These are phyloP conservation scores for Pachycephus smyrnensis DNA, from an alignment of 2,888 invertebrate genomes.

Conservation along the genomic window DNA sequence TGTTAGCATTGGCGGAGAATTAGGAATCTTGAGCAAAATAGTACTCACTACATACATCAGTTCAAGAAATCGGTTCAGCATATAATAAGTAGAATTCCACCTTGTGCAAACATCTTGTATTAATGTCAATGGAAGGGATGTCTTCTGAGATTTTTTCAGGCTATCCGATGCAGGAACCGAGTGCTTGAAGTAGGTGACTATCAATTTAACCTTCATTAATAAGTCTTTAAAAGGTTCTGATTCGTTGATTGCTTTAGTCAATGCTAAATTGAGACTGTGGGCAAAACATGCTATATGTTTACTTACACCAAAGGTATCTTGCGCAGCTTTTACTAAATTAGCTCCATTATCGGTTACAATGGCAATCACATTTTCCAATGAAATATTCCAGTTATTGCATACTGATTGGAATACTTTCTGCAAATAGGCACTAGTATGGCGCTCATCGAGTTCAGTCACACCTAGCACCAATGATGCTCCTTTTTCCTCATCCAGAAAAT, in stretches of 20 bases:
- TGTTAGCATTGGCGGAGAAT: no score
- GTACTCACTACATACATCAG: neutral
- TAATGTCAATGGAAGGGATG: no score
- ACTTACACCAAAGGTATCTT: constrained; percentile 18
- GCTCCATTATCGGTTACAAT: constrained; percentile 29
- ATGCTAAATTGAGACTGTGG: constrained; percentile 25
- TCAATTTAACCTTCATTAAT: constrained; percentile 26
- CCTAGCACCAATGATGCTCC: no score
- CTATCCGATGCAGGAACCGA: constrained; percentile 17
- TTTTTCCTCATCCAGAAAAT: no score
- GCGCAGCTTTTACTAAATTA: constrained; percentile 25
- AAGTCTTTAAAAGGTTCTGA: constrained; percentile 14
- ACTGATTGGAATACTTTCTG: no score
- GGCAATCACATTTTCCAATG: constrained; percentile 15
- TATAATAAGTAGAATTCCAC: constrained; percentile 32
- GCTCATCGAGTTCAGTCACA: no score
- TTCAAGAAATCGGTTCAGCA: constrained; percentile 15
- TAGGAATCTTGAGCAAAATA: neutral
- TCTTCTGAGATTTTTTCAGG: constrained; percentile 14
- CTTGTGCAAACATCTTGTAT: constrained; percentile 30
- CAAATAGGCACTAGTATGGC: no score
- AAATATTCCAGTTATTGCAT: constrained; percentile 27
- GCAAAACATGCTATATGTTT: constrained; percentile 28
- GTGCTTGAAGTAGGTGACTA: constrained; percentile 26
- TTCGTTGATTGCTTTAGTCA: constrained; percentile 13